Percentiles rank a stretch among this genome's conserved stretches.
These are phyloP conservation scores for Atherinosoma microstoma DNA, from an alignment of 2,797 vertebrate species.

Conservation along the genomic window DNA sequence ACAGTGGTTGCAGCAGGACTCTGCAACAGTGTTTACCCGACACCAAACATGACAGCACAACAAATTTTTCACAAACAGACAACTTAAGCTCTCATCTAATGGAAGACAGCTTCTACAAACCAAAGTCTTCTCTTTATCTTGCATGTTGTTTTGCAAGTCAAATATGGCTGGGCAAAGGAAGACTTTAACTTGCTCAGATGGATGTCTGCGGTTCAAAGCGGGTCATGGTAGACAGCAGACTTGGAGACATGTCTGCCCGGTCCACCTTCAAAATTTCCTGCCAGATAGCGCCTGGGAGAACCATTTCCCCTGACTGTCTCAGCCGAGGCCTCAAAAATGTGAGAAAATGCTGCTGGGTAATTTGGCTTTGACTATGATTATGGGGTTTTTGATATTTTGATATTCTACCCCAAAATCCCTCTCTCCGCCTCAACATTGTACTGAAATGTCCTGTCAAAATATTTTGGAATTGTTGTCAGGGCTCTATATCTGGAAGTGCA, in stretches of 20 bases:
- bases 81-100: background rate
- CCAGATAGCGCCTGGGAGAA: slow-evolving; percentile 72
- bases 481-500: slow-evolving; percentile 67
- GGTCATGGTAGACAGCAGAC: slow-evolving; percentile 54
- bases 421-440: slow-evolving; percentile 56
- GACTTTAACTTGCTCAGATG: slow-evolving; percentile 45
- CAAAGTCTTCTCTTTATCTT: slow-evolving; percentile 1
- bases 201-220: slow-evolving; percentile 61
- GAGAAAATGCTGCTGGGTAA: slow-evolving; percentile 78
- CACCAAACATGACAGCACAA: slow-evolving; percentile 16
- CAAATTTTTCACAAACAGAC: slow-evolving; percentile 15
- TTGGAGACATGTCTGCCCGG: slow-evolving; percentile 63
- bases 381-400: slow-evolving; percentile 80
- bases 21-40: slow-evolving; percentile 19
- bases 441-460: slow-evolving; percentile 74
- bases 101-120: slow-evolving; percentile 20
- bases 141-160: slow-evolving; percentile 9
- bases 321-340: slow-evolving; percentile 77
- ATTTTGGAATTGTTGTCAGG: slow-evolving; percentile 75
- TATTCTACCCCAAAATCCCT: slow-evolving; percentile 73
- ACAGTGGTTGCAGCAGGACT: slow-evolving; percentile 18
- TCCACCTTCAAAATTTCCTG: slow-evolving; percentile 72
- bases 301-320: slow-evolving; percentile 63
- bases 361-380: slow-evolving; percentile 76
- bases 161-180: slow-evolving; percentile 41